phyloP scores from a whole-genome alignment of 2,888 invertebrate species.

The Drosophila mimica region DNA sequence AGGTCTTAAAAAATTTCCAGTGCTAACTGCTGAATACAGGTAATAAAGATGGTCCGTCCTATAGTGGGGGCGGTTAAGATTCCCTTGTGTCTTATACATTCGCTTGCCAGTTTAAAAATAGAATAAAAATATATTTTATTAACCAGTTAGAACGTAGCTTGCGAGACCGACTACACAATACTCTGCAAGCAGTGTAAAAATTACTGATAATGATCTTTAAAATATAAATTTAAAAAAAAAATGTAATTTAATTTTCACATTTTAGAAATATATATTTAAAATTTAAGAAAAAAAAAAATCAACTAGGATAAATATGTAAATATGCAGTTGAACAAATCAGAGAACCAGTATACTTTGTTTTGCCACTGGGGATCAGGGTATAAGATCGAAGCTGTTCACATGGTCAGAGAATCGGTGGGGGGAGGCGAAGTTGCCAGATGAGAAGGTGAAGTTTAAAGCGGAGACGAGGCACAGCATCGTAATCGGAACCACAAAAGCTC shows the following conservation, averaged over 20 bases:
- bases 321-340: background rate
- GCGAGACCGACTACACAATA: background rate
- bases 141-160: background rate
- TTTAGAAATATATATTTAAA: background rate
- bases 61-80: constrained; percentile 2
- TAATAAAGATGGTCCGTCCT: constrained; percentile 1
- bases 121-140: constrained; percentile 36
- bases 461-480: constrained; percentile 22
- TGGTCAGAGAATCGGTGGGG: constrained; percentile 1
- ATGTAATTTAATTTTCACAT: background rate
- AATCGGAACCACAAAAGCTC: constrained; percentile 45
- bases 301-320: background rate
- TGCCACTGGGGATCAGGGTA: background rate
- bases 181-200: background rate
- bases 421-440: background rate
- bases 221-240: background rate
- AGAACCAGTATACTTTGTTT: background rate
- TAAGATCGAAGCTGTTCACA: constrained; percentile 7
- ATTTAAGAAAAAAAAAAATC: background rate
- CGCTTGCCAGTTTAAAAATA: background rate
- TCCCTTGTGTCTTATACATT: background rate
- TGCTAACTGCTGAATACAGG: constrained; percentile 4
- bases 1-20: constrained; percentile 13
- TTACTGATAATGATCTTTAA: background rate
- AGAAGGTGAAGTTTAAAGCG: constrained; percentile 15